Base-by-base conservation (phyloP, 1,140 invertebrate genomes). In the Lethrus apterus region DNA sequence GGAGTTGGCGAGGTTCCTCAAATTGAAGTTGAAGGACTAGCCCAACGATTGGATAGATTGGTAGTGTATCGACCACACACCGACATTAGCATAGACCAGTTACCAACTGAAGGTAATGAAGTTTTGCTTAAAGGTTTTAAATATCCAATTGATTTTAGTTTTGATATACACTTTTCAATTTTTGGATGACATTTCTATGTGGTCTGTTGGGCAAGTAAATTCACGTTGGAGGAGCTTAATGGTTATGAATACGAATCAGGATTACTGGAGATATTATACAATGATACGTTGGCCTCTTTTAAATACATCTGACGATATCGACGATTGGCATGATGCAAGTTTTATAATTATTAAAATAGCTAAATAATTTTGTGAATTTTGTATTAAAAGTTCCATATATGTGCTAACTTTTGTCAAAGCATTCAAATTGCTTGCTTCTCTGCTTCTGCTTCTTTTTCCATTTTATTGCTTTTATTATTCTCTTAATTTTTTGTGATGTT, bases 171-270 rank as follows among this genome's bases (percentile, higher is more conserved):
- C 94, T 46, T 93, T 96, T 66, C 83, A 81, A 15, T 86, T 91
- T 64, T 69, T 95, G 54, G 92, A 96, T 63, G 90, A 94, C 65
- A 78, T 95, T 50, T 93, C 90, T 3, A 69, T 94, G 48, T 89
- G 87, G 83, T 81, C 83, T 66, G 82, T 86, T 51, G 80, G 84
- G 50, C 81, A 88, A 69, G 90, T 93, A 13, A 93, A 89, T 65
- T 72, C 79, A 53, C 78, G 88, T 54, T 94, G 90, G 90, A 74
- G 79, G 33, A 76, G 82, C 14, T 77, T 95, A 15, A 69, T 95
- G 23, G 85, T 86, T 52, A 79, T 80, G 58, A 75, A 50, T 44
- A 43, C 58, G n/a, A 52, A 81, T 15, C 43, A 19, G 8, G 45
- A 54, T n/a, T 46, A 58, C 64, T 74, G 36, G 72, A 75, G 59